phyloP scores from a whole-genome alignment of 2,888 invertebrate species.

The Ptychoptera contaminata region DNA sequence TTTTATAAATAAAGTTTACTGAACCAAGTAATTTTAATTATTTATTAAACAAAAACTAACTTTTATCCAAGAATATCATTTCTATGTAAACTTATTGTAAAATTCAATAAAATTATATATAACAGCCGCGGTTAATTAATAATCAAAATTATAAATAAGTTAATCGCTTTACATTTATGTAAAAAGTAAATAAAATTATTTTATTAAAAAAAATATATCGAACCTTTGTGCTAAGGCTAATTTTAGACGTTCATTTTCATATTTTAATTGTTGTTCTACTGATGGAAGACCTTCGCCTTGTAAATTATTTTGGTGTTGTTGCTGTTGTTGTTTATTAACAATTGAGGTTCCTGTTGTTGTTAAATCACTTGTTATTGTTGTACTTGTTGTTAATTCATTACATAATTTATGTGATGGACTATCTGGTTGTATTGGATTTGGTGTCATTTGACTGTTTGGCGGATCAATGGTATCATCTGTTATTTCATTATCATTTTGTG shows the following conservation, averaged over 20 bases:
- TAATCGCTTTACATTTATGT: neutral
- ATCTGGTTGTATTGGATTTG: slow-evolving; percentile 26
- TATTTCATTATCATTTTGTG: slow-evolving; percentile 22
- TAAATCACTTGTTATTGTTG: neutral
- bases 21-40: too few species aligned
- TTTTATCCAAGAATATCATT: too few species aligned
- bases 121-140: too few species aligned
- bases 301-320: neutral
- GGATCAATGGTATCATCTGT: slow-evolving; percentile 35
- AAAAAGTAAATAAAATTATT: neutral
- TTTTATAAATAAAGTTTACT: too few species aligned
- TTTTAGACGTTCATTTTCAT: slow-evolving; percentile 93
- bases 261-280: slow-evolving; percentile 78
- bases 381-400: slow-evolving; percentile 1
- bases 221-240: slow-evolving; percentile 90
- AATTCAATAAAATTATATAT: too few species aligned
- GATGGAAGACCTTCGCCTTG: slow-evolving; percentile 19
- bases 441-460: slow-evolving; percentile 39
- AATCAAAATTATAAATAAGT: too few species aligned
- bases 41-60: too few species aligned
- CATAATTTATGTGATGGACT: slow-evolving; percentile 29
- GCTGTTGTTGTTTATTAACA: slow-evolving; percentile 48
- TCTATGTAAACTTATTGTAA: too few species aligned
- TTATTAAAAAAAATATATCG: slow-evolving; percentile 13
- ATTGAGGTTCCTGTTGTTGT: slow-evolving; percentile 12